Percentiles rank a stretch among this genome's conserved stretches.
Evolutionary conservation across 2,797 vertebrate genomes (phyloP).

Genomic region (Propithecus deckenii): DNA sequence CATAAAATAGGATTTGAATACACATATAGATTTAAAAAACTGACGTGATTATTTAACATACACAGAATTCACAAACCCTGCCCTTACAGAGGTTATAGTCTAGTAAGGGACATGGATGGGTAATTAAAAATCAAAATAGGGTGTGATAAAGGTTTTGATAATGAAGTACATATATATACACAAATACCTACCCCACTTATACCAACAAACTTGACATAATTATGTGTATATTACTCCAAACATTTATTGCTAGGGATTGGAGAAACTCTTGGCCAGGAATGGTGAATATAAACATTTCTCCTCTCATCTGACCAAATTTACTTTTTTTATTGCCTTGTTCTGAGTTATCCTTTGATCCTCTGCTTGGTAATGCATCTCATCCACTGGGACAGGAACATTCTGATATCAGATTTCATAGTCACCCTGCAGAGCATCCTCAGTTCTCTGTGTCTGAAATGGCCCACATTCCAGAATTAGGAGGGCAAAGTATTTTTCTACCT

Average conservation of each 20-base stretch:
- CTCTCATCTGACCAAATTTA: not conserved
- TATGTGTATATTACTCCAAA: not conserved
- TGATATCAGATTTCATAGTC: not conserved
- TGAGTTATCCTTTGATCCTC: not conserved
- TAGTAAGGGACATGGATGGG: not conserved
- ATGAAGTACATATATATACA: not conserved
- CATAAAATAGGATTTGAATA: not conserved
- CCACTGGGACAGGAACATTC: not conserved
- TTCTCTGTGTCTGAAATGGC: not conserved
- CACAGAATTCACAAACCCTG: not conserved
- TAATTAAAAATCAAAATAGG: not conserved
- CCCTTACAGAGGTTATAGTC: not conserved
- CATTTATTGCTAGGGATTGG: not conserved
- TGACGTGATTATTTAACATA: not conserved
- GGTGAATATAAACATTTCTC: not conserved
- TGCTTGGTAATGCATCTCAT: not conserved
- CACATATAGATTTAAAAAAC: not conserved
- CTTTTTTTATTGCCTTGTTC: not conserved
- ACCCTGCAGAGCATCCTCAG: not conserved
- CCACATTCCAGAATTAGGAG: not conserved
- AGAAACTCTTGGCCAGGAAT: not conserved
- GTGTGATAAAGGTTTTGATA: not conserved
- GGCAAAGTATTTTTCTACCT: not conserved
- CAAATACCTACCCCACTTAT: not conserved
- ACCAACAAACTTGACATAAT: not conserved